Evolutionary conservation across 2,797 vertebrate species (phyloP).

Genomic region (Epinephelus malabaricus): DNA sequence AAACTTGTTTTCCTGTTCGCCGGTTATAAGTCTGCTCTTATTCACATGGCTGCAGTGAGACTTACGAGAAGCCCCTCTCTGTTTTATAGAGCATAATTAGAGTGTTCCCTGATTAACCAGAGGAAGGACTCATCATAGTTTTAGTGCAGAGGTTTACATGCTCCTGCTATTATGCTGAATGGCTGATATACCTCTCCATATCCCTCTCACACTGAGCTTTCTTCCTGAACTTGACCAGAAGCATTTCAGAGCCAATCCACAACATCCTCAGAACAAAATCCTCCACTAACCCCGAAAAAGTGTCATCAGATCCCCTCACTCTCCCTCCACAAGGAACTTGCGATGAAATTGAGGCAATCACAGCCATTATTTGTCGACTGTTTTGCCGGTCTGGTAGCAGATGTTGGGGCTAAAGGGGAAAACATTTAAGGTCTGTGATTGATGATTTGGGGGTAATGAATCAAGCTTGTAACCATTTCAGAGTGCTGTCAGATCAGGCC

Average conservation of each 20-base stretch:
- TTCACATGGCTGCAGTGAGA: conserved; percentile 66
- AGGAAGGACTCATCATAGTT: conserved; percentile 68
- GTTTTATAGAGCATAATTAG: conserved; percentile 79
- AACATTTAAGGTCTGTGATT: conserved; percentile 89
- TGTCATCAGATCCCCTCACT: conserved; percentile 52
- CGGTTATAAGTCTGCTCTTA: conserved; percentile 63
- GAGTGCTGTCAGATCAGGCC: conserved; percentile 81
- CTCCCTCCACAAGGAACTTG: conserved; percentile 61
- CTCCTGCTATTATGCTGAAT: conserved; percentile 56
- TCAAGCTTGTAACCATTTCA: conserved; percentile 86
- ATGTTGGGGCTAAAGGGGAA: conserved; percentile 92
- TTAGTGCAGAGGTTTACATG: conserved; percentile 55
- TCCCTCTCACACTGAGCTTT: conserved; percentile 36
- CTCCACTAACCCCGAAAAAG: conserved; percentile 28
- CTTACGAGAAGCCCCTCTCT: conserved; percentile 79
- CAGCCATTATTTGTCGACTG: conserved; percentile 83
- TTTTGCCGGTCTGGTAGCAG: conserved; percentile 87
- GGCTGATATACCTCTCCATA: conserved; percentile 26
- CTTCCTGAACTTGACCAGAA: conserved; percentile 37
- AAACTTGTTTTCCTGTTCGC: conserved; percentile 72
- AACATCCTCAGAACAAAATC: conserved; percentile 53
- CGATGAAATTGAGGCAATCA: conserved; percentile 84
- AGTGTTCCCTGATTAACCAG: conserved; percentile 70
- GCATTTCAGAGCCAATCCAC: conserved; percentile 16
- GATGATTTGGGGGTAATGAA: conserved; percentile 89